A percentile compares a stretch with the other conserved stretches of the same genome.
Conservation (phyloP, 1,140 invertebrate species). For the Lepidostoma basale region DNA sequence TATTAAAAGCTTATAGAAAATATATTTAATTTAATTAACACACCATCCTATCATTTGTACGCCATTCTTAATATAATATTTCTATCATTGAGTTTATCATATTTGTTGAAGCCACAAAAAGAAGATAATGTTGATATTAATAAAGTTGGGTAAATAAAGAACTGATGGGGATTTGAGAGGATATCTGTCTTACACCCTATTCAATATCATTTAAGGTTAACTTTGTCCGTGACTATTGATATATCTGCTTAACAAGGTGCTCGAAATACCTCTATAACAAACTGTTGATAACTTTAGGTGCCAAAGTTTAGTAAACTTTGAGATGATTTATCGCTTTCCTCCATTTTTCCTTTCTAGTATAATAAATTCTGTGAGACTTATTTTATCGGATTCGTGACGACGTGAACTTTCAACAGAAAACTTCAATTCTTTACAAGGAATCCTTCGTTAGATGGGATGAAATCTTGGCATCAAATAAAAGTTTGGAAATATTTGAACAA, state of each 20-base stretch:
- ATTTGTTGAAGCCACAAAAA: no score
- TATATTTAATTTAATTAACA: no score
- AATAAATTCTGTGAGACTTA: slow-evolving; percentile 40
- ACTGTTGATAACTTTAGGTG: slow-evolving; percentile 46
- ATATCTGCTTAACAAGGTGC: slow-evolving; percentile 40
- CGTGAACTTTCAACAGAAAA: slow-evolving; percentile 40
- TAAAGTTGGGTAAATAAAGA: no score
- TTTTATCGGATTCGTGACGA: slow-evolving; percentile 41
- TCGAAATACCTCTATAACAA: slow-evolving; percentile 41
- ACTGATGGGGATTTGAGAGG: no score
- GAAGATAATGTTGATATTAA: no score
- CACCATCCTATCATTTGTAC: no score
- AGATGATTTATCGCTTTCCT: slow-evolving; percentile 42
- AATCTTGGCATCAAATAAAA: no score
- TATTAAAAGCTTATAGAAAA: no score
- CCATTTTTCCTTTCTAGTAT: slow-evolving; percentile 21
- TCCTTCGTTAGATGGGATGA: not conserved
- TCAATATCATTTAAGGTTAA: slow-evolving; percentile 9
- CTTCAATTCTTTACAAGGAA: slow-evolving; percentile 12
- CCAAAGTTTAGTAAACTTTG: slow-evolving; percentile 38
- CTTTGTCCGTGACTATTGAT: slow-evolving; percentile 18
- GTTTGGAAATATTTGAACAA: no score
- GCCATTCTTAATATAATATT: no score
- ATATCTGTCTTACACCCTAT: no score
- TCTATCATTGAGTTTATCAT: no score